A percentile compares a stretch with the other conserved stretches of the same genome.
These are phyloP conservation scores for Pseudorectes ferrugineus DNA, from an alignment of 2,113 vertebrate genomes.

Conservation along the genomic window DNA sequence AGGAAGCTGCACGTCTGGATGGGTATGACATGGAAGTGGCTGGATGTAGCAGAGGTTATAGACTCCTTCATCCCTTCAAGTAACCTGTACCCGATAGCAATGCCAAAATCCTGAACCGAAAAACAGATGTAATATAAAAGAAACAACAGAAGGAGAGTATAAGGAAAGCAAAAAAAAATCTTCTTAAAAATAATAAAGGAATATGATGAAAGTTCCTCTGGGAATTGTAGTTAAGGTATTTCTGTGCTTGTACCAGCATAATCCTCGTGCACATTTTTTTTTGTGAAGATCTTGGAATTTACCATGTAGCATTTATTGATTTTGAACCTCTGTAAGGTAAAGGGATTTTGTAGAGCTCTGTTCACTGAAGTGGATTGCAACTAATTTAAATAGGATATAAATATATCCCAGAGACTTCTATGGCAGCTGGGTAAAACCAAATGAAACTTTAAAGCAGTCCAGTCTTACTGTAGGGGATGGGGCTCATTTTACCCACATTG, in stretches of 20 bases:
- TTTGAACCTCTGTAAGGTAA: background rate
- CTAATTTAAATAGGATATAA: background rate
- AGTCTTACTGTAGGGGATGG: background rate
- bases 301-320: background rate
- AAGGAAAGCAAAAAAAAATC: background rate
- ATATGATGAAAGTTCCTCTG: background rate
- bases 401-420: background rate
- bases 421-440: background rate
- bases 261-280: background rate
- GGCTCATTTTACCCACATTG: background rate
- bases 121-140: background rate
- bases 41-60: background rate
- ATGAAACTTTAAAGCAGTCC: background rate
- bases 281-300: background rate
- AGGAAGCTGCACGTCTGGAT: background rate
- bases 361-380: background rate
- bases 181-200: background rate
- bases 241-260: background rate
- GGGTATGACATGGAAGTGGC: background rate
- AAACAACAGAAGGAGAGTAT: background rate
- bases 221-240: background rate
- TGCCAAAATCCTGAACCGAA: background rate
- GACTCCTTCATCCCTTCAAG: background rate
- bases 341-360: background rate
- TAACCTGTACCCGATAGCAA: background rate